A percentile compares a stretch with the other conserved stretches of the same genome.
phyloP scores from a whole-genome alignment of 2,888 invertebrate species.

The Noctua fimbriata region DNA sequence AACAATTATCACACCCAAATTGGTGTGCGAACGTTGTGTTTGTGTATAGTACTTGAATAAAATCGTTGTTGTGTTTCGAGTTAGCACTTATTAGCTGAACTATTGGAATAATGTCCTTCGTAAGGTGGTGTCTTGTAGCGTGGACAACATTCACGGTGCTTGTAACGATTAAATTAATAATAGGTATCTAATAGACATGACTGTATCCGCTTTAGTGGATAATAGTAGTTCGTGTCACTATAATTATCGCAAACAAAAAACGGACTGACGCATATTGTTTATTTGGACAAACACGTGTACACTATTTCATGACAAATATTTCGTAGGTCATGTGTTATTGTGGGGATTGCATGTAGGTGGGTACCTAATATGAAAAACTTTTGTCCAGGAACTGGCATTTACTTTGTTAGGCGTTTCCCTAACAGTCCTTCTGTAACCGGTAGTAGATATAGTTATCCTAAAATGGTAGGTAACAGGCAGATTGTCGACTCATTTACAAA shows the following conservation, averaged over 20 bases:
- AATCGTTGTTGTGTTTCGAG: constrained; percentile 37
- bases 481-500: not conserved
- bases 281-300: constrained; percentile 16
- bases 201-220: constrained; percentile 66
- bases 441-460: not conserved
- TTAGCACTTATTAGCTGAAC: constrained; percentile 62
- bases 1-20: constrained; percentile 25
- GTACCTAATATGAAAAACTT: not conserved
- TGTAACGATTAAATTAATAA: constrained; percentile 65
- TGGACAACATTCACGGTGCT: constrained; percentile 79
- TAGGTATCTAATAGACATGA: constrained; percentile 52
- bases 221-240: constrained; percentile 24
- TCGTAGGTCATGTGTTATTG: not conserved
- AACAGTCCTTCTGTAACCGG: not conserved
- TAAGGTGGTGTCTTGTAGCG: constrained; percentile 72
- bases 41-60: constrained; percentile 8
- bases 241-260: constrained; percentile 18
- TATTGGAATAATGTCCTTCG: constrained; percentile 73
- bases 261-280: not conserved
- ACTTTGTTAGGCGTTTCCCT: not conserved
- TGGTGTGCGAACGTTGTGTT: constrained; percentile 22
- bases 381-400: not conserved
- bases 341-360: not conserved
- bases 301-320: not conserved
- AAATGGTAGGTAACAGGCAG: not conserved